phyloP scores from a whole-genome alignment of 2,113 vertebrate genomes.

The Sterrhoptilus dennistouni region DNA sequence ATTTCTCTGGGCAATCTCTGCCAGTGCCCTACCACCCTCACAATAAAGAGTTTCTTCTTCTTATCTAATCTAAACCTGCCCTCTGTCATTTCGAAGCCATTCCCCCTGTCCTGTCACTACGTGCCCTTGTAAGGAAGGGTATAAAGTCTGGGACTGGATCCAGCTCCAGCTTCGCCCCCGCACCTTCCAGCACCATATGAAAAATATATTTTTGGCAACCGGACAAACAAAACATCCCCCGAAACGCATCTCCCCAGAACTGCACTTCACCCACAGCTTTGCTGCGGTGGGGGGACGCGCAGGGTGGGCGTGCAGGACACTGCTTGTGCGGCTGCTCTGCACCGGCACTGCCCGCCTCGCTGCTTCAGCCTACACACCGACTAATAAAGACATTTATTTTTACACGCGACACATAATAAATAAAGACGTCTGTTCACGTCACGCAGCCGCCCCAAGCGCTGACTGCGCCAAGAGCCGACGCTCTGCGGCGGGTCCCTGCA shows the following conservation, averaged over 20 bases:
- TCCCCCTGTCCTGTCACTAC: neutral
- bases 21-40: neutral
- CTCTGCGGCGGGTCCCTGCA: neutral
- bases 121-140: neutral
- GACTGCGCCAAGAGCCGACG: accelerated
- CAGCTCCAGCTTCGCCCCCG: neutral
- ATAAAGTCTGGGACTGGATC: neutral
- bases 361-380: accelerated
- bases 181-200: neutral
- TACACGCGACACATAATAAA: neutral
- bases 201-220: neutral
- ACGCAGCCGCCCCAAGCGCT: accelerated
- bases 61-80: neutral
- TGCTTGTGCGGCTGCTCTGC: neutral
- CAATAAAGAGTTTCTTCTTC: neutral
- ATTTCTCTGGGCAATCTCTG: neutral
- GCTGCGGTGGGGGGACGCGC: neutral
- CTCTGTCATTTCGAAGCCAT: neutral
- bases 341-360: neutral
- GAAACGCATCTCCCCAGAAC: too few species aligned
- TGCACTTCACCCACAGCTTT: neutral
- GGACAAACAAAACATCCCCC: neutral
- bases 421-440: neutral
- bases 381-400: neutral
- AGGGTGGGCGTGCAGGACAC: too few species aligned